Evolutionary conservation across 2,797 vertebrate species (phyloP).

Genomic region (Furcifer pardalis): DNA sequence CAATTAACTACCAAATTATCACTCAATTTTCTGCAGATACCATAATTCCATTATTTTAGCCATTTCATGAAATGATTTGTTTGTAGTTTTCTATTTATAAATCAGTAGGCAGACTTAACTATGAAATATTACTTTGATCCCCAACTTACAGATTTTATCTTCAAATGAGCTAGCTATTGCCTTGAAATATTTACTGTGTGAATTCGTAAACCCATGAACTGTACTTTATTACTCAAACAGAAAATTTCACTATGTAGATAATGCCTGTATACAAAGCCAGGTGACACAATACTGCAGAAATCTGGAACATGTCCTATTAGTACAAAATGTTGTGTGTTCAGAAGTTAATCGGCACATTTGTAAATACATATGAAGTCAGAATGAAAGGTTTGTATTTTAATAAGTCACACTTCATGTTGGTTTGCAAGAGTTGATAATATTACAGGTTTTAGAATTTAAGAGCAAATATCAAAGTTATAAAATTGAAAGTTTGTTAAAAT

Average conservation of each 20-base stretch:
- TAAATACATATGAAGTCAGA: constrained; percentile 31
- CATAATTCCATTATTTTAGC: constrained; percentile 4
- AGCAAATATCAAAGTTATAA: constrained; percentile 31
- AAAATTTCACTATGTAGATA: neutral
- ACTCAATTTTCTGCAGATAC: neutral
- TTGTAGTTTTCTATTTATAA: neutral
- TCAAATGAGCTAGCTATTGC: neutral
- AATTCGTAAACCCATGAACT: neutral
- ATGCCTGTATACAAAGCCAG: neutral
- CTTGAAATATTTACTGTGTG: neutral
- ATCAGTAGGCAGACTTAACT: neutral
- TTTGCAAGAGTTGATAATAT: constrained; percentile 3
- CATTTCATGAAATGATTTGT: neutral
- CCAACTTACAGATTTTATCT: neutral
- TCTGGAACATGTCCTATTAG: neutral
- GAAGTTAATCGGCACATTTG: constrained; percentile 19
- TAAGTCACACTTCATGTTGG: neutral
- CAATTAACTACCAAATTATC: no score
- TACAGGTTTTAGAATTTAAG: constrained; percentile 9
- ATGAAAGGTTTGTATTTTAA: constrained; percentile 24
- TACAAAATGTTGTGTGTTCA: constrained; percentile 25
- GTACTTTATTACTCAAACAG: neutral
- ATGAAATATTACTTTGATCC: neutral
- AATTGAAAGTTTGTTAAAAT: constrained; percentile 50
- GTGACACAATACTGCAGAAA: neutral